phyloP scores from a whole-genome alignment of 2,797 vertebrate species.

The Anabas testudineus region DNA sequence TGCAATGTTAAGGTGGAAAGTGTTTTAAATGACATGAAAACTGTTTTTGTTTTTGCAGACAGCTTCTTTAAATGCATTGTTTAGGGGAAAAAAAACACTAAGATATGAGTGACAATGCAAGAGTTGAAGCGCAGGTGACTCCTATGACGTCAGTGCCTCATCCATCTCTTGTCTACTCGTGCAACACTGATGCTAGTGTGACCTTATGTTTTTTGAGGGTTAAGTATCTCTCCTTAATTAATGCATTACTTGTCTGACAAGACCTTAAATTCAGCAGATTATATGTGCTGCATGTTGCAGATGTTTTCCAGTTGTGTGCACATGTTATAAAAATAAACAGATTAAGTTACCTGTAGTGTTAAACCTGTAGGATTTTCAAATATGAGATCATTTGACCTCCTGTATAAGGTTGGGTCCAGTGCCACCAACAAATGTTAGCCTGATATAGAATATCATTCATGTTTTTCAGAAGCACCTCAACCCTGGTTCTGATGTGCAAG shows the following conservation, averaged over 20 bases:
- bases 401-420: background rate
- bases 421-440: constrained; percentile 16
- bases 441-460: constrained; percentile 46
- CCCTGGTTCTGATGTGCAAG: constrained; percentile 32
- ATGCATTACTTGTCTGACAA: constrained; percentile 39
- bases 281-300: constrained; percentile 59
- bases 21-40: background rate
- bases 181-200: constrained; percentile 30
- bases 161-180: constrained; percentile 33
- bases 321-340: constrained; percentile 31
- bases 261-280: constrained; percentile 43
- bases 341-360: constrained; percentile 48
- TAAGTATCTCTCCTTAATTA: constrained; percentile 47
- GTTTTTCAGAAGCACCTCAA: constrained; percentile 10
- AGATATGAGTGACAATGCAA: background rate
- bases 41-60: background rate
- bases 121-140: constrained; percentile 14
- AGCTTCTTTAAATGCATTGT: constrained; percentile 1
- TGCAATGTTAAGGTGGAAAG: background rate
- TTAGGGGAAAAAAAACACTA: constrained; percentile 1
- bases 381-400: constrained; percentile 7
- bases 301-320: constrained; percentile 52
- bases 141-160: constrained; percentile 7
- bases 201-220: constrained; percentile 33
- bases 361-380: constrained; percentile 34